A percentile compares a stretch with the other conserved stretches of the same genome.
Conservation (phyloP, 2,797 vertebrate genomes). For the Odontamblyopus rebecca region DNA sequence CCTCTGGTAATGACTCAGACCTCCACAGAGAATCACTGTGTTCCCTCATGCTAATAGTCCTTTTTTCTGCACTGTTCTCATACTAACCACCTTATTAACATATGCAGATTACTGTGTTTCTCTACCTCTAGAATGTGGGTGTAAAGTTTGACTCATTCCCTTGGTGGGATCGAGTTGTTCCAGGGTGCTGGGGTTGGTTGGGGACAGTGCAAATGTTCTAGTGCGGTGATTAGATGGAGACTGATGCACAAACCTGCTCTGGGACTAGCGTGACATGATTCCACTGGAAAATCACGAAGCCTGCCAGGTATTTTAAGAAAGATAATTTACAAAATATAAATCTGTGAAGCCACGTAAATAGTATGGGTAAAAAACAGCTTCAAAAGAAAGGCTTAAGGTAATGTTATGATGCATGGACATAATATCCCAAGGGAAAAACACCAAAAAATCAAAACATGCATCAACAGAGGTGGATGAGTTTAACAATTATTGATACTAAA, state of each 20-base stretch:
- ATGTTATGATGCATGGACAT: not conserved
- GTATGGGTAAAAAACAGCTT: no score
- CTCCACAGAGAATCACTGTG: constrained; percentile 3
- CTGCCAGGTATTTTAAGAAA: not conserved
- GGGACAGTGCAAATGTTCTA: not conserved
- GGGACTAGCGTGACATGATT: constrained; percentile 12
- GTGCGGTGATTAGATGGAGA: constrained; percentile 32
- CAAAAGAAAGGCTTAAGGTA: not conserved
- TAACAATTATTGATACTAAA: no score
- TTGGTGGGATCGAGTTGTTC: not conserved
- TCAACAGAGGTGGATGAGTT: no score
- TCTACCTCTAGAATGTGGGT: not conserved
- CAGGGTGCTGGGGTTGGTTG: not conserved
- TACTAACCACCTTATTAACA: constrained; percentile 42
- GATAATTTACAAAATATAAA: not conserved
- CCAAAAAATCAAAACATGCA: no score
- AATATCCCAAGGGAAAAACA: no score
- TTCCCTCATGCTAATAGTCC: constrained; percentile 12
- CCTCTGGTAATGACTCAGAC: constrained; percentile 30
- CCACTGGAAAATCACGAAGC: not conserved
- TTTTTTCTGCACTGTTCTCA: constrained; percentile 16
- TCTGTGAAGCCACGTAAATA: not conserved
- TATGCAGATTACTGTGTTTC: not conserved
- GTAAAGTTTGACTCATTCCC: not conserved
- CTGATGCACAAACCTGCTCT: constrained; percentile 28